Percentiles rank a stretch among this genome's conserved stretches.
These are phyloP conservation scores for Baronia brevicornis DNA, from an alignment of 2,888 invertebrate genomes.

Conservation along the genomic window DNA sequence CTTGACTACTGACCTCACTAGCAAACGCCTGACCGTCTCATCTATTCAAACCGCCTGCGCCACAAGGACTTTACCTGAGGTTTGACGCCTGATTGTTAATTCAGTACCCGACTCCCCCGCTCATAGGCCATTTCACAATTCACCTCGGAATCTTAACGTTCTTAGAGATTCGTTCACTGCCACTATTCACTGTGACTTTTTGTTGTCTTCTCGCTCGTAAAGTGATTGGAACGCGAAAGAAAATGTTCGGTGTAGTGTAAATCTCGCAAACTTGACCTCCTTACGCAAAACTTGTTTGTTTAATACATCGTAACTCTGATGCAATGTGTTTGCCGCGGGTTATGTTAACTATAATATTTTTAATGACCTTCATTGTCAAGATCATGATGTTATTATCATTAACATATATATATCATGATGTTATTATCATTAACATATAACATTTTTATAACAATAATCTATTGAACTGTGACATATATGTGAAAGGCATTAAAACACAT, in stretches of 20 bases:
- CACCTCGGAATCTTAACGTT: slow-evolving; percentile 2
- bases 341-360: slow-evolving; percentile 26
- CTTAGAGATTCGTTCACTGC: slow-evolving; percentile 1
- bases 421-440: slow-evolving; percentile 1
- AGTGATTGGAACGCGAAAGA: slow-evolving; percentile 2
- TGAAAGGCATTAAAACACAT: too few species aligned
- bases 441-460: not conserved
- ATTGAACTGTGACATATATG: slow-evolving; percentile 2
- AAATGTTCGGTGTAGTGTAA: slow-evolving; percentile 11
- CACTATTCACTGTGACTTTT: slow-evolving; percentile 4
- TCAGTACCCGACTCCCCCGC: slow-evolving; percentile 28
- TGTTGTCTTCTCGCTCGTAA: slow-evolving; percentile 1
- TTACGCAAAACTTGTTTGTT: slow-evolving; percentile 48
- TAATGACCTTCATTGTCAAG: slow-evolving; percentile 4
- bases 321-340: slow-evolving; percentile 41
- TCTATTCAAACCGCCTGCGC: slow-evolving; percentile 37
- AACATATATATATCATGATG: too few species aligned
- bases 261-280: slow-evolving; percentile 61
- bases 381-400: too few species aligned
- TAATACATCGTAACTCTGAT: slow-evolving; percentile 39
- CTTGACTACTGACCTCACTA: slow-evolving; percentile 49
- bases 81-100: slow-evolving; percentile 46
- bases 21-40: slow-evolving; percentile 40
- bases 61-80: slow-evolving; percentile 40
- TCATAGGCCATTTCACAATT: slow-evolving; percentile 23